These are phyloP conservation scores for Heliconius hermathena DNA, from an alignment of 1,140 invertebrate genomes.

Conservation along the genomic window DNA sequence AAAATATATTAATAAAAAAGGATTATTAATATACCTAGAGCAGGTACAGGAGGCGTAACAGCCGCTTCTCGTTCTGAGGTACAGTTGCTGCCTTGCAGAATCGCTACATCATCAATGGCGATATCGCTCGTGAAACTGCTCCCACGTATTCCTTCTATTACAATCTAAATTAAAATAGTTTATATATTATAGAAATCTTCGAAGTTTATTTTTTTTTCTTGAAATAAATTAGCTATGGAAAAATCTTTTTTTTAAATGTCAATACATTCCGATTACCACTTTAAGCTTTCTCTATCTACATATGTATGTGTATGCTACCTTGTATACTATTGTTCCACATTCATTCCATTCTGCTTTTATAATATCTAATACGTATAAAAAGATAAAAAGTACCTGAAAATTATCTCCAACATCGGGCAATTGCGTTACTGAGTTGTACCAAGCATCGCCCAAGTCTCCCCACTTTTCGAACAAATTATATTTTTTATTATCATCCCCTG, in stretches of 20 bases:
- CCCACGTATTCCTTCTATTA: slow-evolving; percentile 87
- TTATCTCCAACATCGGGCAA: slow-evolving; percentile 79
- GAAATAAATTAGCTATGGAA: too few species aligned
- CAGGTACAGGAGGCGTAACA: slow-evolving; percentile 35
- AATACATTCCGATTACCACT: too few species aligned
- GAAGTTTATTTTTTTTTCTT: too few species aligned
- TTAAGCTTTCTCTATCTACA: too few species aligned
- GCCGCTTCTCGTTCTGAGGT: slow-evolving; percentile 31
- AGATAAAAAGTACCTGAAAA: slow-evolving; percentile 83
- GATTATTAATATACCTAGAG: neutral
- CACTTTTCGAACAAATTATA: slow-evolving; percentile 83
- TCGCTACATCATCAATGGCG: slow-evolving; percentile 88
- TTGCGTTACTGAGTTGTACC: slow-evolving; percentile 83
- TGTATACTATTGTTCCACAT: too few species aligned
- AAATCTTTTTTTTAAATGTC: too few species aligned
- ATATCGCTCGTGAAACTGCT: slow-evolving; percentile 87
- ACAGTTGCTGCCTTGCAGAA: slow-evolving; percentile 78
- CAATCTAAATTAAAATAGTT: slow-evolving; percentile 79
- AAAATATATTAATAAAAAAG: neutral
- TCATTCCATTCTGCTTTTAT: too few species aligned
- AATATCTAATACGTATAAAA: neutral
- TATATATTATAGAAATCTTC: too few species aligned
- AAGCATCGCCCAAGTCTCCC: slow-evolving; percentile 88
- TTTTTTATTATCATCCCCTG: slow-evolving; percentile 42
- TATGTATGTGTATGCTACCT: too few species aligned